Evolutionary conservation across 2,113 vertebrate genomes (phyloP), one percentile per base, ranked within the genome.

Genomic region (Callocephalon fimbriatum): DNA sequence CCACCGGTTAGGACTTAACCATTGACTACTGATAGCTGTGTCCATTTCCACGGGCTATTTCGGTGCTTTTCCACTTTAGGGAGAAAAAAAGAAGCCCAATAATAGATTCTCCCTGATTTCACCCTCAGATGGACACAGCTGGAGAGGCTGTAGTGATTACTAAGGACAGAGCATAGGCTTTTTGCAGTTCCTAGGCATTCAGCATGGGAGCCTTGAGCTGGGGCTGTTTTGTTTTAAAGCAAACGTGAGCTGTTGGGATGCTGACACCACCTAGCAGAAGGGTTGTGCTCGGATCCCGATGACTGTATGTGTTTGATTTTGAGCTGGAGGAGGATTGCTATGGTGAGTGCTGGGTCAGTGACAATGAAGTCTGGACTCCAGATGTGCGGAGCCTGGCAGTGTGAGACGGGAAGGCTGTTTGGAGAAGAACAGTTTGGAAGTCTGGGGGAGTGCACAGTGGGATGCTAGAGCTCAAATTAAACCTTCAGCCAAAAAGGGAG

Each of bases 281-380:
- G 65, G 86, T 25, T 89, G 66, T 3, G 15, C 92, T 90, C 37
- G 23, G 83, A 75, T 84, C 17, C 10, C 73, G 68, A 58, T 0
- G 12, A 29, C 75, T 91, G 87, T 38, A 54, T 96, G 82, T 93
- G 86, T 94, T 96, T 92, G 86, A 96, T 95, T 97, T 87, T 42
- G 88, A 97, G 91, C 76, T 91, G 92, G 92, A 97, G 92, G 70
- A 91, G 84, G 90, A 95, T 91, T 89, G 5, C 75, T 48, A 9
- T 84, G 88, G 73, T 37, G 80, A 95, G 86, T 68, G 80, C 88
- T 95, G 97, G 95, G 94, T 97, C 95, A 95, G 92, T 86, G 95
- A 96, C 95, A 95, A 65, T 50, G 94, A 89, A 51, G 94, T 95
- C 97, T 97, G 97, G 94, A 89, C 73, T 95, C 97, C 97, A 97